These are phyloP conservation scores for Pangasianodon gigas DNA, from an alignment of 2,113 vertebrate species.

Conservation along the genomic window DNA sequence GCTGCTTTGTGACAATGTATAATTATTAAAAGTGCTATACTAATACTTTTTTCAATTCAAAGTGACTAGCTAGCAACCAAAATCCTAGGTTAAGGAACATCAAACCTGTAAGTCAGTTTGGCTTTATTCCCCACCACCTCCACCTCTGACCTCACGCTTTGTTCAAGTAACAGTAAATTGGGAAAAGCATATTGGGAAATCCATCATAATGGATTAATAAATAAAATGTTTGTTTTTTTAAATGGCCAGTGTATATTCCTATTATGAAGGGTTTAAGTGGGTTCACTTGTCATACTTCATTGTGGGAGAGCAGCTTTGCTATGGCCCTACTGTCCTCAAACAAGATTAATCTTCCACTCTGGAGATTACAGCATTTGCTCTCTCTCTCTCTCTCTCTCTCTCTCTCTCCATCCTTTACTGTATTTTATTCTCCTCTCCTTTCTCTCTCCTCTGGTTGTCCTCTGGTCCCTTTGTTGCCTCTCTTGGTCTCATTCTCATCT, in stretches of 20 bases:
- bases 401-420: slow-evolving; percentile 53
- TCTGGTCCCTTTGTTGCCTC: slow-evolving; percentile 59
- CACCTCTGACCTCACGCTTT: not conserved
- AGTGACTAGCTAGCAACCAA: not conserved
- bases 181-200: slow-evolving; percentile 17
- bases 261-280: slow-evolving; percentile 48
- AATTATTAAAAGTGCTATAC: not conserved
- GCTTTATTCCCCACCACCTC: not conserved
- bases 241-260: not conserved
- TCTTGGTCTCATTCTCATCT: slow-evolving; percentile 66
- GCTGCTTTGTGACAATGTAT: not conserved
- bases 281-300: slow-evolving; percentile 52
- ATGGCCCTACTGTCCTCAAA: slow-evolving; percentile 53
- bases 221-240: not conserved
- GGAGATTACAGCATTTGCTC: slow-evolving; percentile 67
- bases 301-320: slow-evolving; percentile 47
- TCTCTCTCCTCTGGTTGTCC: slow-evolving; percentile 29
- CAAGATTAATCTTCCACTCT: slow-evolving; percentile 66
- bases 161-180: not conserved
- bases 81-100: not conserved
- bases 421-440: slow-evolving; percentile 19
- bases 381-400: slow-evolving; percentile 66
- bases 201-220: not conserved
- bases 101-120: not conserved
- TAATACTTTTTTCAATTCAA: not conserved